Evolutionary conservation across 2,797 vertebrate species (phyloP).

Genomic region (Lophius americanus): DNA sequence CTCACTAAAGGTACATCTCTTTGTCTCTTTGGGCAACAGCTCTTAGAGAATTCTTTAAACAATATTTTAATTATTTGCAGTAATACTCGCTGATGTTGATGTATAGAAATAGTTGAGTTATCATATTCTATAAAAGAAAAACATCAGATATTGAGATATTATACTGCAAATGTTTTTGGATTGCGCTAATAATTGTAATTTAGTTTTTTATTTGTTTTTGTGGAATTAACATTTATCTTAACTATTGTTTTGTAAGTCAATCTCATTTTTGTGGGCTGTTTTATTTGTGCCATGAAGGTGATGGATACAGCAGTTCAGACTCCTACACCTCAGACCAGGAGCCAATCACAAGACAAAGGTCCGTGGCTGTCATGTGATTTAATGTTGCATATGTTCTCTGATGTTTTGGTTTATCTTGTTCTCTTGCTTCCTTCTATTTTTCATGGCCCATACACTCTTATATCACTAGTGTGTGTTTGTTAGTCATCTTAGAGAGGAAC

Average conservation of each 20-base stretch:
- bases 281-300: constrained; percentile 77
- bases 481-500: background rate
- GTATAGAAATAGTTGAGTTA: no score
- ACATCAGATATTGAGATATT: no score
- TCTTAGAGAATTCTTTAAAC: no score
- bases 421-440: background rate
- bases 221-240: background rate
- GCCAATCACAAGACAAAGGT: constrained; percentile 95
- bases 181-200: no score
- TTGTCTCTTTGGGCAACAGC: no score
- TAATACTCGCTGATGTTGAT: no score
- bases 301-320: constrained; percentile 98
- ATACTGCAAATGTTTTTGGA: no score
- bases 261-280: background rate
- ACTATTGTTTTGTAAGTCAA: background rate
- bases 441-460: background rate
- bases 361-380: constrained; percentile 20
- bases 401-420: background rate
- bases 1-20: no score
- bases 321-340: constrained; percentile 96
- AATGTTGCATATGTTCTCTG: no score
- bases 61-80: no score
- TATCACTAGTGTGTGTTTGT: background rate
- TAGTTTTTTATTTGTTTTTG: background rate
- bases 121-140: no score